Evolutionary conservation across 2,888 invertebrate genomes (phyloP), one percentile per base, ranked within the genome.

Genomic region (Leptinotarsa juncta): DNA sequence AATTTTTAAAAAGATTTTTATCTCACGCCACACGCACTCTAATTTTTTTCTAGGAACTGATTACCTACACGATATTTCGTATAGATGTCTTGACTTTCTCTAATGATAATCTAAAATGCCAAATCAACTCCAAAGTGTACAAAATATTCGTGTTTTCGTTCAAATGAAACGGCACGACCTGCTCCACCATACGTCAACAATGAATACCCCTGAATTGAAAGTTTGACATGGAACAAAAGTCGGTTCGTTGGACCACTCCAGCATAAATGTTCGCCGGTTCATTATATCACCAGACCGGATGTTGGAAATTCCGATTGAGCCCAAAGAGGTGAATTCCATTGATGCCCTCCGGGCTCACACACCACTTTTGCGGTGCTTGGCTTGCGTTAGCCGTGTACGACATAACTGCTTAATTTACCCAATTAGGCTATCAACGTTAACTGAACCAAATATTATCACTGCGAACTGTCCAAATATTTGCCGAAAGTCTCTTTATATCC

Each of bases 331-430:
- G 76, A 73, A 76, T 76, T 78, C 71, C 74, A 71, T 74, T 69
- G 74, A 70, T 57, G 71, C 73, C 78, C 76, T 73, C 51, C 70
- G 67, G 76, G 71, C 65, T 62, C 62, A 71, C 60, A 57, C 73
- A 74, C 77, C 78, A 79, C 78, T 79, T 79, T 74, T 79, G 78
- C 72, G 72, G 72, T 71, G 65, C 67, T 53, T 69, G 53, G 74
- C 72, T 68, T 75, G 67, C 77, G 78, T 79, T 79, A 72, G 72
- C 72, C 74, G 67, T 79, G 77, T 73, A 77, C 75, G 77, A 77
- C 76, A 77, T 77, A 73, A 79, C 74, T 76, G 78, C 78, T 77
- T 76, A 74, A 79, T 79, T 77, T 76, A 73, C 78, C 73, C 77
- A 79, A 79, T 79, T 76, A 77, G 76, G 77, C 73, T 74, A 74